A percentile compares a stretch with the other conserved stretches of the same genome.
phyloP scores from a whole-genome alignment of 2,888 invertebrate genomes.

The Mythimna albipuncta region DNA sequence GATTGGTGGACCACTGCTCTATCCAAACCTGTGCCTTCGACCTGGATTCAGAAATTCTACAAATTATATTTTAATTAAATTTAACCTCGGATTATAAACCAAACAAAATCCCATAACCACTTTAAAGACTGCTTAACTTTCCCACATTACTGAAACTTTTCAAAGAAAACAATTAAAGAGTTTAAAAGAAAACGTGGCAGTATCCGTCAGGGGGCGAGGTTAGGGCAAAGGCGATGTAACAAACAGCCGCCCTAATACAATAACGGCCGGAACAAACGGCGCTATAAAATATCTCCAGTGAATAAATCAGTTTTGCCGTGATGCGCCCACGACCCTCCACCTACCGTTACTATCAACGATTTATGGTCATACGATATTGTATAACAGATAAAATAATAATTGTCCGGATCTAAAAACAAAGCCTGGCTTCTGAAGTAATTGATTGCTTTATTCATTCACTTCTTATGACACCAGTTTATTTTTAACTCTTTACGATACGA shows the following conservation, averaged over 20 bases:
- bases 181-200: conserved; percentile 54
- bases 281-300: conserved; percentile 92
- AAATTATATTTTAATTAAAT: too few species aligned
- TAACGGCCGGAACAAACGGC: conserved; percentile 92
- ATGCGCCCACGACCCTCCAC: conserved; percentile 79
- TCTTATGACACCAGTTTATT: neutral
- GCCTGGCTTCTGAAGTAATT: conserved; percentile 41
- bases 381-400: conserved; percentile 87
- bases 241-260: conserved; percentile 92
- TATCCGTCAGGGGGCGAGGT: conserved; percentile 55
- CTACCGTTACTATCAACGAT: conserved; percentile 82
- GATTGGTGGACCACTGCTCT: too few species aligned
- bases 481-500: neutral
- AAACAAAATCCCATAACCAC: conserved; percentile 13
- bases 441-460: conserved; percentile 39
- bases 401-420: conserved; percentile 72
- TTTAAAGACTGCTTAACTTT: conserved; percentile 11
- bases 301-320: conserved; percentile 91
- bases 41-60: neutral
- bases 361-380: conserved; percentile 86
- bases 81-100: neutral
- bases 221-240: conserved; percentile 78
- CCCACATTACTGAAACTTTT: conserved; percentile 20
- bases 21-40: neutral
- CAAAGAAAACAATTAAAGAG: conserved; percentile 61